These are phyloP conservation scores for Thunnus albacares DNA, from an alignment of 2,797 vertebrate genomes.

Conservation along the genomic window DNA sequence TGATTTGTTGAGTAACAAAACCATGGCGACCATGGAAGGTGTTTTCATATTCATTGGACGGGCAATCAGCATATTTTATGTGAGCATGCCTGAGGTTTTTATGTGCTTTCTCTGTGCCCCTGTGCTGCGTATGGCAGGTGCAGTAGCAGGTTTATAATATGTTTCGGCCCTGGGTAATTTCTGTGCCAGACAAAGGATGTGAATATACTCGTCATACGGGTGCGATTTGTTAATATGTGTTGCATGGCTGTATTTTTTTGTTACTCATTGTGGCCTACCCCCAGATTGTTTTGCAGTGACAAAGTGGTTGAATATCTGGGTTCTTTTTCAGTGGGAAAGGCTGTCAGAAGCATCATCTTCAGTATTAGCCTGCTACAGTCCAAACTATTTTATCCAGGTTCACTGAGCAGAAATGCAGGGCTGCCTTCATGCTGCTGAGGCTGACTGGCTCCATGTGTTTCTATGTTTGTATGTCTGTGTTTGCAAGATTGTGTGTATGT, in stretches of 20 bases:
- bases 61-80: slow-evolving; percentile 83
- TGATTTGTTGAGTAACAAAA: slow-evolving; percentile 84
- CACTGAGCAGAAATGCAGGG: slow-evolving; percentile 35
- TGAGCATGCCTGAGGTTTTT: slow-evolving; percentile 51
- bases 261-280: slow-evolving; percentile 14
- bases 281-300: slow-evolving; percentile 32
- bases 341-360: slow-evolving; percentile 32
- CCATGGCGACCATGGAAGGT: slow-evolving; percentile 78
- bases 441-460: slow-evolving; percentile 41
- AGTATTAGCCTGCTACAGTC: slow-evolving; percentile 26
- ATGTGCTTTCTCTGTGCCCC: slow-evolving; percentile 52
- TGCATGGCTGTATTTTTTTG: slow-evolving; percentile 32
- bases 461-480: slow-evolving; percentile 19
- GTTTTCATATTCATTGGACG: slow-evolving; percentile 82
- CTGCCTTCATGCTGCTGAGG: slow-evolving; percentile 19
- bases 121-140: slow-evolving; percentile 55
- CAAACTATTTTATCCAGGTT: slow-evolving; percentile 26
- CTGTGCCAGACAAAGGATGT: slow-evolving; percentile 58
- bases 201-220: slow-evolving; percentile 37
- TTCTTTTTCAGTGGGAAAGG: slow-evolving; percentile 20
- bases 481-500: slow-evolving; percentile 37
- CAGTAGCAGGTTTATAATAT: slow-evolving; percentile 61
- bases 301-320: slow-evolving; percentile 17
- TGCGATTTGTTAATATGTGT: slow-evolving; percentile 48
- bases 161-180: slow-evolving; percentile 50